A percentile compares a stretch with the other conserved stretches of the same genome.
Conservation (phyloP, 2,797 vertebrate species). For the Pipistrellus kuhlii region DNA sequence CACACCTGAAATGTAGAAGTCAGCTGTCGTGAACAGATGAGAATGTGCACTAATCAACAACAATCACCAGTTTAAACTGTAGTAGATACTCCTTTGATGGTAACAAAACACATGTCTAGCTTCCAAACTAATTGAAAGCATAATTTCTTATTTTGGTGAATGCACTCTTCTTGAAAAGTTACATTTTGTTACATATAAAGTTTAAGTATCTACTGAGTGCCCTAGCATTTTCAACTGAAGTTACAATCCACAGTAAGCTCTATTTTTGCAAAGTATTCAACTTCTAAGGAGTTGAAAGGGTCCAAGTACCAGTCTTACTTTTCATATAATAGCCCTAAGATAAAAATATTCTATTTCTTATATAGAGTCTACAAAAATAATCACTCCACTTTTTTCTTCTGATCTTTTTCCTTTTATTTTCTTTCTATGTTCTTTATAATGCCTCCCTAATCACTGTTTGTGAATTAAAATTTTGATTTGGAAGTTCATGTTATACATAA, state of each 20-base stretch:
- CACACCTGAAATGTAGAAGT: not conserved
- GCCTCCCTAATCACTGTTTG: not conserved
- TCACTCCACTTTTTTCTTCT: not conserved
- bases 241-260: constrained; percentile 6
- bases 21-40: not conserved
- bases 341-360: constrained; percentile 33
- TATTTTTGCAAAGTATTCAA: constrained; percentile 28
- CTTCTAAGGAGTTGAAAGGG: constrained; percentile 47
- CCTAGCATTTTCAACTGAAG: constrained; percentile 12
- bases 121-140: constrained; percentile 38
- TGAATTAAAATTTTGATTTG: constrained; percentile 51
- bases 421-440: constrained; percentile 14
- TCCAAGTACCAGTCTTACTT: not conserved
- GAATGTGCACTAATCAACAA: not conserved
- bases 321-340: not conserved
- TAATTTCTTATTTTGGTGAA: not conserved
- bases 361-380: constrained; percentile 36
- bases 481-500: constrained; percentile 9
- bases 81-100: not conserved
- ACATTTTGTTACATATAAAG: not conserved
- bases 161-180: constrained; percentile 40
- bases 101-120: not conserved
- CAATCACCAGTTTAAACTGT: not conserved
- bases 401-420: constrained; percentile 35
- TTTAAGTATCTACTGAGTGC: not conserved